Base-by-base conservation (phyloP, 2,888 invertebrate species). In the Eupithecia vulgata region DNA sequence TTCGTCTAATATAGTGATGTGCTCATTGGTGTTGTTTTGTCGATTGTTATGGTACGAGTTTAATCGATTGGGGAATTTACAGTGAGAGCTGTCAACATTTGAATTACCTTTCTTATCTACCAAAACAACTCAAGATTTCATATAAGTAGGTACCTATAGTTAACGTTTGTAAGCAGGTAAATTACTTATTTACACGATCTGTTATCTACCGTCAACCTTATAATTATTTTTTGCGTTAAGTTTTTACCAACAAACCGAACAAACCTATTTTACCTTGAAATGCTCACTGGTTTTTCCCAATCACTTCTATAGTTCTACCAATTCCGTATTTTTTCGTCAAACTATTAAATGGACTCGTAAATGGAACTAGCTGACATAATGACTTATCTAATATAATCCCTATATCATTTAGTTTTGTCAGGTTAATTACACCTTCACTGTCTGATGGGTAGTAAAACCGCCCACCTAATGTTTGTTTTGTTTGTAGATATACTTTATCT, bases 231-330 rank as follows among this genome's bases (percentile, higher is more conserved):
- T 25, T 21, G 5, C 21, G 21, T 0, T 1, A 25, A 25, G n/a
- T 48, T 48, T 48, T 48, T 48, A 57, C 48, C 13, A 13, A 30
- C 8, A 30, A 61, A 17, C 2, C 48, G 5, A 13, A 30, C 8
- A 30, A 61, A 17, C 2, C 12, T 52, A 52, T 52, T 21, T 61
- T 8, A n/a, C 65, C 21, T 40, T 21, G 17, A 65, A 25, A 42
- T 13, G 65, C 65, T 65, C 21, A 25, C 65, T 21, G 65, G 65
- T 40, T 65, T 64, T 65, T n/a, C 65, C 57, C n/a, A 42, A 65
- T 42, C 67, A 12, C 52, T 48, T 64, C 37, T 5, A 57, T 52
- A 12, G 35, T 48, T 64, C 37, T 5, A 57, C 25, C 13, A 15
- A 21, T 37, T 65, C 40, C 40, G 65, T 37, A 25, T 65, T 65